Evolutionary conservation across 1,140 invertebrate species (phyloP), one percentile per base, ranked within the genome.

Genomic region (Heliconius congener): DNA sequence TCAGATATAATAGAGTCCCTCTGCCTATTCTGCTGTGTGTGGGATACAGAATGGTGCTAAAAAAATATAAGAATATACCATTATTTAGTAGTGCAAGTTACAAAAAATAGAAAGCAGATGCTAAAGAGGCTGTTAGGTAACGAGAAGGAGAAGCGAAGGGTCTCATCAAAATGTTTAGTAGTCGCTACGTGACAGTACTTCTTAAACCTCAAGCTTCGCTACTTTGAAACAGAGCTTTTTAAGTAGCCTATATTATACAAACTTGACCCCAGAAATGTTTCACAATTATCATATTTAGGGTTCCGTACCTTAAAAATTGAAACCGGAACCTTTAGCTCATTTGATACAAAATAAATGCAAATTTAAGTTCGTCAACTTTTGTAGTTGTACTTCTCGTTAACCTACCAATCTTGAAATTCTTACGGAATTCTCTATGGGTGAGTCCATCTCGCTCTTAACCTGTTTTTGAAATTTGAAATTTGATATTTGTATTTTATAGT

Each of bases 221-320:
- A 73, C 73, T 76, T 76, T 37, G 27, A 73, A 55, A 80, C 42
- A 80, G 52, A 57, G 52, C 50, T 73, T 80, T 70, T 73, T 57
- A 57, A 76, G 73, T 11, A 71, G 30, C 71, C 52, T 66, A 80
- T 74, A 80, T 80, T 80, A 80, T 80, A 70, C 74, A 73, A 34
- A 73, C 79, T 80, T 80, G 79, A 80, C 74, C 74, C 71, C 71
- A 73, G 18, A 60, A 73, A 80, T 71, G 70, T 72, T 80, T 79
- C 60, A 76, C 34, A 23, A 60, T 73, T 71, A 76, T 73, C 37
- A 60, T 80, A 73, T 46, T 13, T 46, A 46, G 13, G 42, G 42
- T 46, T 13, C 13, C 13, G 42, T 46, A 46, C 3, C 13, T 11
- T 3, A 16, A 13, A 46, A 46, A 3, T 46, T 46, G 13, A 46